These are phyloP conservation scores for Caenorhabditis sp. DNA, from an alignment of 2,888 invertebrate species.

Conservation along the genomic window DNA sequence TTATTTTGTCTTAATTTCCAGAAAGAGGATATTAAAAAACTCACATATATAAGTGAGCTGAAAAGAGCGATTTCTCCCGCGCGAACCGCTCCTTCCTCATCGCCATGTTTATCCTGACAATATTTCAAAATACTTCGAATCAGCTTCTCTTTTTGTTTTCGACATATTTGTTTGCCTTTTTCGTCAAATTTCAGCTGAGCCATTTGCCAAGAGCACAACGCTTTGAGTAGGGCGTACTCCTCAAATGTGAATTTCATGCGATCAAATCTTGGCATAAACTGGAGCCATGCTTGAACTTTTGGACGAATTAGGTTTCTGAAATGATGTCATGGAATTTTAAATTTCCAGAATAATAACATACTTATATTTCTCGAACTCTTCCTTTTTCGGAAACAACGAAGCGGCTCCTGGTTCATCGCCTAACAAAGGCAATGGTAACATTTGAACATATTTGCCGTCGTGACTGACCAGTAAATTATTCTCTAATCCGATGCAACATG, in stretches of 20 bases:
- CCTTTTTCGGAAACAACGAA: slow-evolving; percentile 29
- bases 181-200: slow-evolving; percentile 32
- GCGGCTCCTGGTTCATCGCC: slow-evolving; percentile 35
- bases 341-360: neutral
- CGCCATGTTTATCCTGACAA: slow-evolving; percentile 29
- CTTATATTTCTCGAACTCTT: slow-evolving; percentile 38
- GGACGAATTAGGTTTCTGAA: slow-evolving; percentile 28
- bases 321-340: no score
- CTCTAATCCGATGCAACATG: slow-evolving; percentile 25
- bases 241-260: slow-evolving; percentile 20
- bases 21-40: slow-evolving; percentile 4
- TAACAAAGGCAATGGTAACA: slow-evolving; percentile 27
- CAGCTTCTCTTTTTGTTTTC: slow-evolving; percentile 13
- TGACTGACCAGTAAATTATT: slow-evolving; percentile 24
- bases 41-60: slow-evolving; percentile 27
- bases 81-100: slow-evolving; percentile 23
- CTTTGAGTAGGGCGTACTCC: slow-evolving; percentile 28
- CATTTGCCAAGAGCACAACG: slow-evolving; percentile 31
- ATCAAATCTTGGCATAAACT: slow-evolving; percentile 26
- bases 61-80: slow-evolving; percentile 34
- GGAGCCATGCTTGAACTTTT: slow-evolving; percentile 27
- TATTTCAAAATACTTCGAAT: slow-evolving; percentile 7
- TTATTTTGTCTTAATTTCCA: neutral
- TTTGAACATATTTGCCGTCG: slow-evolving; percentile 33
- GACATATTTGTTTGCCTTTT: slow-evolving; percentile 23